Conservation (phyloP, 1,140 invertebrate genomes). For the Campoletis sonorensis region DNA sequence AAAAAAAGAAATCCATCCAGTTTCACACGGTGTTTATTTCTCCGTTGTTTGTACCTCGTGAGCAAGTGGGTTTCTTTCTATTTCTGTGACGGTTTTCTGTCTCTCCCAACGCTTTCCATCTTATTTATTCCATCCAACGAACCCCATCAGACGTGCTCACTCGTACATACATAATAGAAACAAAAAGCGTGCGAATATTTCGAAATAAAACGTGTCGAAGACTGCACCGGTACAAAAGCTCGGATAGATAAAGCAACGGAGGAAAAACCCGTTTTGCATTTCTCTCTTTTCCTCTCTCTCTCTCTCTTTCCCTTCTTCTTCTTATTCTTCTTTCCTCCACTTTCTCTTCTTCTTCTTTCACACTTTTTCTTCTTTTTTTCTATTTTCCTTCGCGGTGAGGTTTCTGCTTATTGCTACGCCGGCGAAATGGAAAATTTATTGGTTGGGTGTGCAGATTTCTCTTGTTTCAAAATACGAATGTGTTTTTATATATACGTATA, state of each 20-base stretch:
- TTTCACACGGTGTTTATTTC: not conserved
- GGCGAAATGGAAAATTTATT: constrained; percentile 59
- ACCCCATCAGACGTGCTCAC: constrained; percentile 48
- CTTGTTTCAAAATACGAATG: constrained; percentile 40
- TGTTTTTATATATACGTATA: constrained; percentile 12
- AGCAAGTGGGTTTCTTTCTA: not conserved
- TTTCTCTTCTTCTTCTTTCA: not conserved
- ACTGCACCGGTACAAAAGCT: not conserved
- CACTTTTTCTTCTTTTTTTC: not conserved
- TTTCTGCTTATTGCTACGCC: constrained; percentile 38
- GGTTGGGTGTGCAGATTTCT: constrained; percentile 52
- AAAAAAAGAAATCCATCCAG: too few species aligned
- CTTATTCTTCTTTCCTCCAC: not conserved
- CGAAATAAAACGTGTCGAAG: constrained; percentile 50
- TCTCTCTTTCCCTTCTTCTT: not conserved
- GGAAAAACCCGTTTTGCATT: not conserved
- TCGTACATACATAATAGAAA: not conserved
- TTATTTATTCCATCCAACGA: constrained; percentile 57
- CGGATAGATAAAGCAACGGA: not conserved
- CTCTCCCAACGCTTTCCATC: constrained; percentile 20
- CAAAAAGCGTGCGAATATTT: constrained; percentile 44
- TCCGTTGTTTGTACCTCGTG: not conserved
- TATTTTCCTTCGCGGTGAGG: not conserved
- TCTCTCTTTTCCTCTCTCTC: not conserved
- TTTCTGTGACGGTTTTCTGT: not conserved